Evolutionary conservation across 2,113 vertebrate species (phyloP).

Genomic region (Vireo altiloquus): DNA sequence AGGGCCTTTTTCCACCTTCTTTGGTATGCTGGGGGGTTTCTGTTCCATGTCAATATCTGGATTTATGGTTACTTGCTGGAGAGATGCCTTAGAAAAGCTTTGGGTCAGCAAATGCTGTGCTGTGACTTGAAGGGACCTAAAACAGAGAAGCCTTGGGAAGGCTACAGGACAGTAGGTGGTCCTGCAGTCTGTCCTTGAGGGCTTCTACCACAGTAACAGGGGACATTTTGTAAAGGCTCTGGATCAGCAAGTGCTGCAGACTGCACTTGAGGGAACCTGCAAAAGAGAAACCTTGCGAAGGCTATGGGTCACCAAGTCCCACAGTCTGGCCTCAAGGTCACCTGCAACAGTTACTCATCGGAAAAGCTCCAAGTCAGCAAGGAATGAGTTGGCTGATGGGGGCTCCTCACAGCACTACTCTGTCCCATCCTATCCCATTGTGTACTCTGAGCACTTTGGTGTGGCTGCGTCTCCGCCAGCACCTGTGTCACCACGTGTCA

Average conservation of each 20-base stretch:
- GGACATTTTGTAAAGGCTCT: background rate
- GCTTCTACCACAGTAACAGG: background rate
- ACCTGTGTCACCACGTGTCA: fast-evolving
- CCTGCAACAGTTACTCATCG: fast-evolving
- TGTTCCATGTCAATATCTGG: background rate
- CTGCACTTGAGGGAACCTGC: background rate
- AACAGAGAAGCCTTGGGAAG: background rate
- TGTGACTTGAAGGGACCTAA: background rate
- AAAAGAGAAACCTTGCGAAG: background rate
- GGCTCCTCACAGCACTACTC: background rate
- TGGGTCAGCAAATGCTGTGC: fast-evolving
- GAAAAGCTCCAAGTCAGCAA: background rate
- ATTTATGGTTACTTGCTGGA: background rate
- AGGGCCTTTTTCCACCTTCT: background rate
- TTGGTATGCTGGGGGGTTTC: background rate
- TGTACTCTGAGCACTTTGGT: fast-evolving
- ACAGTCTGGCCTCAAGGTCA: background rate
- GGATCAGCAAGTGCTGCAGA: background rate
- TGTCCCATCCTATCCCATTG: background rate
- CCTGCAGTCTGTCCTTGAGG: background rate
- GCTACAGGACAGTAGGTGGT: background rate
- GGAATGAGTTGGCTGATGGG: too few species aligned
- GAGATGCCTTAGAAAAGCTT: background rate
- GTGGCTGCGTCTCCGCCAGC: fast-evolving
- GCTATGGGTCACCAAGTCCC: too few species aligned